Evolutionary conservation across 2,113 vertebrate genomes (phyloP).

Genomic region (Propithecus coquereli): DNA sequence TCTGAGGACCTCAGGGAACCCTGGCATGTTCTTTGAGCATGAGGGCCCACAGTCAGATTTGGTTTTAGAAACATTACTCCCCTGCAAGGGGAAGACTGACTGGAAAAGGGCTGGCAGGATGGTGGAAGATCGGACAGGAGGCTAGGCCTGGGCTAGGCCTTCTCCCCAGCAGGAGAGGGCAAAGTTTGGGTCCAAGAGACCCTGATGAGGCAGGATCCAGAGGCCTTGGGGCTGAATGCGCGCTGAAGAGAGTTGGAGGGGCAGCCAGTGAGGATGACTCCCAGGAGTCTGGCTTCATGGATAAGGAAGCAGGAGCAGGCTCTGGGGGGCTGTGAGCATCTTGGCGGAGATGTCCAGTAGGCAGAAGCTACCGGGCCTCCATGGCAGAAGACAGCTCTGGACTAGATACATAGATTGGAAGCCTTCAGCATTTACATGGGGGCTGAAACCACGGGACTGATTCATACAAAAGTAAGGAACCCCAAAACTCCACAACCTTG

Average conservation of each 20-base stretch:
- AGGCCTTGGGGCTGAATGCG: not conserved
- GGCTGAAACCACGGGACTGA: not conserved
- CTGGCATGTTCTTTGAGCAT: not conserved
- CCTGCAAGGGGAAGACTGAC: not conserved
- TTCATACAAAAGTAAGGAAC: not conserved
- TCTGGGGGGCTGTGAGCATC: not conserved
- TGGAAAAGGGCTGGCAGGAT: not conserved
- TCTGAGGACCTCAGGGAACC: not conserved
- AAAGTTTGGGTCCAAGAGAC: not conserved
- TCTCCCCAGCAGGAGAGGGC: not conserved
- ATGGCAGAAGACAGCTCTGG: not conserved
- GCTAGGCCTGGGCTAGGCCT: not conserved
- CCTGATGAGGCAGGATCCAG: not conserved
- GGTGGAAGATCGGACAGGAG: not conserved
- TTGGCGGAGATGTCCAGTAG: not conserved
- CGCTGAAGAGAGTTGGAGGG: not conserved
- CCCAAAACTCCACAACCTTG: not conserved
- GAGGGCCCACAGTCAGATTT: not conserved
- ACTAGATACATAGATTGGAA: not conserved
- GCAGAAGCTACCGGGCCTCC: not conserved
- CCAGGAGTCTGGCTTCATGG: not conserved
- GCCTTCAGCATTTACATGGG: not conserved
- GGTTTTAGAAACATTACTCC: not conserved
- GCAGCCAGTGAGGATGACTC: not conserved
- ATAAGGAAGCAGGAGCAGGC: not conserved